Evolutionary conservation across 1,140 invertebrate genomes (phyloP).

Genomic region (Sipha flava): DNA sequence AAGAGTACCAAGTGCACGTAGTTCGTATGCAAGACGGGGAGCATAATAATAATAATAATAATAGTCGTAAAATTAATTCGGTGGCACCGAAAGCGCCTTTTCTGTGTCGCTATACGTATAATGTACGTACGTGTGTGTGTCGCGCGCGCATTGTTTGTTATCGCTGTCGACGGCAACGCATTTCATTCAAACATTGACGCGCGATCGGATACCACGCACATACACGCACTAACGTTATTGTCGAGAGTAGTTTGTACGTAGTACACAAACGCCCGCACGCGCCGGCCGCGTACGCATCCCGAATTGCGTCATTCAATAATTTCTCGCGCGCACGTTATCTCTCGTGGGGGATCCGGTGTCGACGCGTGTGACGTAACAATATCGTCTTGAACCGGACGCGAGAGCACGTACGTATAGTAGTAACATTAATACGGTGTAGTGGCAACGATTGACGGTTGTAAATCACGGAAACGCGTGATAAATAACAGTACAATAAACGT

Average conservation of each 20-base stretch:
- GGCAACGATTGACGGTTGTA: no score
- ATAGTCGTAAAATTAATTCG: neutral
- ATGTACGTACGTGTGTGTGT: neutral
- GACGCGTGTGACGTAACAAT: neutral
- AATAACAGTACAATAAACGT: neutral
- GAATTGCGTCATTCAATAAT: constrained; percentile 28
- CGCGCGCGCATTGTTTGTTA: neutral
- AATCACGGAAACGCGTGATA: neutral
- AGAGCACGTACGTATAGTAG: no score
- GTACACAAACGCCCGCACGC: neutral
- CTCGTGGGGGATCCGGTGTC: neutral
- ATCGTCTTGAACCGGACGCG: neutral
- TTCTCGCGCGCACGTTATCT: neutral
- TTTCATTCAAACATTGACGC: constrained; percentile 20
- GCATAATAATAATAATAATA: neutral
- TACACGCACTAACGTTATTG: neutral
- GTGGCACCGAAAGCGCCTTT: neutral
- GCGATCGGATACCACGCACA: neutral
- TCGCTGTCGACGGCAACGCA: neutral
- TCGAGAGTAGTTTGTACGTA: neutral
- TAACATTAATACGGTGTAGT: neutral
- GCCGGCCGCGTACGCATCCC: neutral
- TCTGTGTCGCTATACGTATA: no score
- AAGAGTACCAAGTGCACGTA: no score
- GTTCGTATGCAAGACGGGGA: no score